phyloP scores from a whole-genome alignment of 2,797 vertebrate genomes.

The Anguilla anguilla region DNA sequence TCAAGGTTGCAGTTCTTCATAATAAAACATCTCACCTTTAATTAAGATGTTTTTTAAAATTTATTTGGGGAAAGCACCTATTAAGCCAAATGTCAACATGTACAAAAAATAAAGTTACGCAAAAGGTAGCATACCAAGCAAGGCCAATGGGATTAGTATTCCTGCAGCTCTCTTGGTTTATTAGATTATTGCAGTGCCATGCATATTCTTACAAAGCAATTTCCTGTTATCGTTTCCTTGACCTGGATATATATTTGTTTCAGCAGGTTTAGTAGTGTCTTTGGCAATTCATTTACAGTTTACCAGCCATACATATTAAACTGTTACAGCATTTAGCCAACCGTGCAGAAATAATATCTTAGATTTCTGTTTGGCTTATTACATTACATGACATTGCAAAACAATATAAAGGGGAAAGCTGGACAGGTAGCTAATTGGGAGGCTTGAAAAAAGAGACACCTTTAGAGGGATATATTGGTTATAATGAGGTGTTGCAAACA shows the following conservation, averaged over 20 bases:
- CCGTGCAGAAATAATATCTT: constrained; percentile 22
- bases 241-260: constrained; percentile 39
- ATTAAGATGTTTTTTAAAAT: constrained; percentile 44
- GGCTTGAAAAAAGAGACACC: constrained; percentile 43
- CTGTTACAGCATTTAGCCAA: constrained; percentile 24
- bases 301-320: constrained; percentile 27
- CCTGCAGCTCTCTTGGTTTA: neutral
- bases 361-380: constrained; percentile 5
- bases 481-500: neutral
- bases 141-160: constrained; percentile 23
- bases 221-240: constrained; percentile 28
- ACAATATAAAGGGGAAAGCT: constrained; percentile 38
- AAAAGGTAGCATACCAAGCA: constrained; percentile 5
- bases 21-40: constrained; percentile 41
- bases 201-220: constrained; percentile 10
- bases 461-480: neutral
- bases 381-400: constrained; percentile 38
- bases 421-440: constrained; percentile 39
- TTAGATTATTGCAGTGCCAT: constrained; percentile 20
- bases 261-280: constrained; percentile 31
- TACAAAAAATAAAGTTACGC: neutral
- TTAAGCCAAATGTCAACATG: constrained; percentile 37
- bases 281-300: constrained; percentile 42
- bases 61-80: neutral
- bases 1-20: constrained; percentile 52